These are phyloP conservation scores for Trichomycterus rosablanca DNA, from an alignment of 2,113 vertebrate genomes.

Conservation along the genomic window DNA sequence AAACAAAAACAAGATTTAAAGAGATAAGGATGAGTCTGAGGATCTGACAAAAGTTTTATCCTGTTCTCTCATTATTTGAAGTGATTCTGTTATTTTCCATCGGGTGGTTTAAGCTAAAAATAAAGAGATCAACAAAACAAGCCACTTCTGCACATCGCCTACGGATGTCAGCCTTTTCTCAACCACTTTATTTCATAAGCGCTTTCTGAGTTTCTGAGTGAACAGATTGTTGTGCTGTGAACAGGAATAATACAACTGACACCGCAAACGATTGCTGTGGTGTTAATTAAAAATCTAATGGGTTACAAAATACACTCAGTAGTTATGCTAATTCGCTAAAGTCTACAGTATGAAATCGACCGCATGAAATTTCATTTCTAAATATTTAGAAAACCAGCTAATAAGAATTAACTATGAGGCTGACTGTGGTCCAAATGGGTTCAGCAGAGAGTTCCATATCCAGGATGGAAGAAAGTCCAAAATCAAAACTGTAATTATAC, in stretches of 20 bases:
- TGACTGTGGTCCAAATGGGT: neutral
- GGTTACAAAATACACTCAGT: conserved; percentile 50
- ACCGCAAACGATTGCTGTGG: conserved; percentile 10
- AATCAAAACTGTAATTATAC: neutral
- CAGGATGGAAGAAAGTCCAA: neutral
- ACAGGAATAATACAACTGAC: conserved; percentile 11
- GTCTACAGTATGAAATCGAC: conserved; percentile 4
- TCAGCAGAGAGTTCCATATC: conserved; percentile 11
- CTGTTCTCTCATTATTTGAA: neutral
- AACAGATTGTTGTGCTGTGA: conserved; percentile 30
- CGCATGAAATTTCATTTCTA: conserved; percentile 1
- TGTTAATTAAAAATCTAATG: conserved; percentile 50
- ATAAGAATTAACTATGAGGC: too few species aligned
- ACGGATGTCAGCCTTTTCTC: conserved; percentile 35
- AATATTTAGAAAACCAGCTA: neutral
- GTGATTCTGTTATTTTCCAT: conserved; percentile 17
- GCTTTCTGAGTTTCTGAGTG: conserved; percentile 31
- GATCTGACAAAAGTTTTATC: neutral
- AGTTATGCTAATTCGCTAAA: conserved; percentile 3
- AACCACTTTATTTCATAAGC: conserved; percentile 25
- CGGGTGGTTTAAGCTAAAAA: conserved; percentile 19
- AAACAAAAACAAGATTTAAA: conserved; percentile 1
- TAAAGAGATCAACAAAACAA: conserved; percentile 23
- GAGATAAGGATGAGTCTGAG: conserved; percentile 12
- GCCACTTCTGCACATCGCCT: conserved; percentile 1